Conservation (phyloP, 2,113 vertebrate species). For the Ceyx cyanopectus region DNA sequence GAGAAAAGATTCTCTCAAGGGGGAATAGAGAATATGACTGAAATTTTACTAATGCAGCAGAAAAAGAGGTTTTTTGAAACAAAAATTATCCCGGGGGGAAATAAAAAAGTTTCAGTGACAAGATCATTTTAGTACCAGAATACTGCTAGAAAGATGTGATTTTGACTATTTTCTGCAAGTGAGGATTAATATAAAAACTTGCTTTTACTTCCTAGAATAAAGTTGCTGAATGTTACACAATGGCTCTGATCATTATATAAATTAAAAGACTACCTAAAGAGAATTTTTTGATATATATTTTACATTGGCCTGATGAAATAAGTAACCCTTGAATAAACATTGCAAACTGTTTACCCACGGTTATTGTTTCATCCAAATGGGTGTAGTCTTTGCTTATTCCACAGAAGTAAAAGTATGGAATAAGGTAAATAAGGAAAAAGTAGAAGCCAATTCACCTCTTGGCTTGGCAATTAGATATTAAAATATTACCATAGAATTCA, state of each 20-base stretch:
- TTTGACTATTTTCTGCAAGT: neutral
- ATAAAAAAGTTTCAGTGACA: neutral
- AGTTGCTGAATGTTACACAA: neutral
- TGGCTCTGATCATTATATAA: neutral
- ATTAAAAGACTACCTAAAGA: neutral
- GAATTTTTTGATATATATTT: neutral
- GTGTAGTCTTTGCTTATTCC: neutral
- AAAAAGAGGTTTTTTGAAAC: neutral
- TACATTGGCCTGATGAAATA: neutral
- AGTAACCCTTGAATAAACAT: neutral
- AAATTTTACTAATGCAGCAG: neutral
- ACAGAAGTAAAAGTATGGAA: neutral
- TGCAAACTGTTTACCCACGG: neutral
- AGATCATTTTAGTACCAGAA: neutral
- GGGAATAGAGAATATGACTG: neutral
- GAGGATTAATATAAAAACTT: neutral
- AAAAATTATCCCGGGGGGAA: neutral
- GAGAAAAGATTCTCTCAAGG: neutral
- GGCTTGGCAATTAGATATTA: neutral
- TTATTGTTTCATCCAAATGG: neutral
- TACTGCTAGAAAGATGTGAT: neutral
- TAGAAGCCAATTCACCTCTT: neutral
- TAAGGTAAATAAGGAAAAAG: neutral
- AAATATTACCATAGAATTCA: neutral
- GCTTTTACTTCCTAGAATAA: neutral